These are phyloP conservation scores for Brotogeris chrysoptera DNA, from an alignment of 2,797 vertebrate genomes.

Conservation along the genomic window DNA sequence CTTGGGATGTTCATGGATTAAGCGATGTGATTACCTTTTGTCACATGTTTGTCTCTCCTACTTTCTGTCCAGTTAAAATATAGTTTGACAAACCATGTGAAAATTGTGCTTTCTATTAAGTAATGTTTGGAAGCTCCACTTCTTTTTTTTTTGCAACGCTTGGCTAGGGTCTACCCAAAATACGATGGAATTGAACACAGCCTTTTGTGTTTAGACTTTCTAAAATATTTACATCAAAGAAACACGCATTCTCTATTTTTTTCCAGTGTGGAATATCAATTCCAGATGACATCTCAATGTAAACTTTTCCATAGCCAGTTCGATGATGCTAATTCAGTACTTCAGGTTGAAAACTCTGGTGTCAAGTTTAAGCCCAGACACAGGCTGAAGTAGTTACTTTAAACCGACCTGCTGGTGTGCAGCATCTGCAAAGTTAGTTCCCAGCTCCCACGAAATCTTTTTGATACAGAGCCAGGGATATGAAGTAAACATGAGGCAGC, in stretches of 20 bases:
- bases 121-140: neutral
- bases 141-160: neutral
- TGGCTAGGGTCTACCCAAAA: conserved; percentile 21
- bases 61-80: conserved; percentile 12
- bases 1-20: neutral
- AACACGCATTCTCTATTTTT: conserved; percentile 17
- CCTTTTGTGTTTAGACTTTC: conserved; percentile 31
- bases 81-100: neutral
- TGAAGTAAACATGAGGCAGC: neutral
- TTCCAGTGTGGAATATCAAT: conserved; percentile 12
- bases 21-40: neutral
- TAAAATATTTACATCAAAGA: conserved; percentile 30
- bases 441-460: neutral
- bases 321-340: neutral
- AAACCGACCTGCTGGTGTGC: neutral
- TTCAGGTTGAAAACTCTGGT: neutral
- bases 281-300: conserved; percentile 28
- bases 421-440: neutral
- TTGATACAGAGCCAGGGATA: neutral
- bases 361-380: neutral
- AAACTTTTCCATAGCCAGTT: neutral
- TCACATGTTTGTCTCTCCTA: neutral
- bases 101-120: neutral
- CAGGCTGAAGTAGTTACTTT: neutral
- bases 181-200: neutral